A percentile compares a stretch with the other conserved stretches of the same genome.
Conservation (phyloP, 2,888 invertebrate genomes). For the Blastobasis adustella region DNA sequence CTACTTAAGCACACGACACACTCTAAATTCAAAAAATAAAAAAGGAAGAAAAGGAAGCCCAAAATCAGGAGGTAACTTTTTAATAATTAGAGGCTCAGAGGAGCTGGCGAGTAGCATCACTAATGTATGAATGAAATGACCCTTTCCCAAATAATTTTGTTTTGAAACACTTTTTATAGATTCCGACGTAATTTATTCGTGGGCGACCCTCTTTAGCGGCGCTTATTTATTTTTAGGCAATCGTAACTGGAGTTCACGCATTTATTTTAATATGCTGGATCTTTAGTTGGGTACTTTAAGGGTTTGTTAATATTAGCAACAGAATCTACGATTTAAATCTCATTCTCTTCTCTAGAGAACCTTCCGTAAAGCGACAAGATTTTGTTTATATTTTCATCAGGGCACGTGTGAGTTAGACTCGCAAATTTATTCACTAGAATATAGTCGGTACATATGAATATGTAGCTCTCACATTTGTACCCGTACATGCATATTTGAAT, state of each 20-base stretch:
- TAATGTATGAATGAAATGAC: constrained; percentile 64
- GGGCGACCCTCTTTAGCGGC: constrained; percentile 41
- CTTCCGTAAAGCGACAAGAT: no score
- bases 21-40: constrained; percentile 53
- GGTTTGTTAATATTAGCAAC: no score
- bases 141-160: constrained; percentile 63
- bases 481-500: no score
- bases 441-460: background rate
- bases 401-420: no score
- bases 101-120: constrained; percentile 59
- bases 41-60: constrained; percentile 30
- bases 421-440: background rate
- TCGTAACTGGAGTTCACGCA: background rate
- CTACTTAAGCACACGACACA: constrained; percentile 64
- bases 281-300: no score
- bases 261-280: no score
- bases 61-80: constrained; percentile 43
- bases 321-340: no score
- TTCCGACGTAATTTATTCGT: constrained; percentile 61
- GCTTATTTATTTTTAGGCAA: constrained; percentile 30
- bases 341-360: no score
- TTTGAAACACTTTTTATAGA: constrained; percentile 64
- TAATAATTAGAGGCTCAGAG: constrained; percentile 59
- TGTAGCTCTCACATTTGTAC: no score
- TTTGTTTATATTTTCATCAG: no score